These are phyloP conservation scores for Adineta ricciae DNA, from an alignment of 2,888 invertebrate genomes.

Conservation along the genomic window DNA sequence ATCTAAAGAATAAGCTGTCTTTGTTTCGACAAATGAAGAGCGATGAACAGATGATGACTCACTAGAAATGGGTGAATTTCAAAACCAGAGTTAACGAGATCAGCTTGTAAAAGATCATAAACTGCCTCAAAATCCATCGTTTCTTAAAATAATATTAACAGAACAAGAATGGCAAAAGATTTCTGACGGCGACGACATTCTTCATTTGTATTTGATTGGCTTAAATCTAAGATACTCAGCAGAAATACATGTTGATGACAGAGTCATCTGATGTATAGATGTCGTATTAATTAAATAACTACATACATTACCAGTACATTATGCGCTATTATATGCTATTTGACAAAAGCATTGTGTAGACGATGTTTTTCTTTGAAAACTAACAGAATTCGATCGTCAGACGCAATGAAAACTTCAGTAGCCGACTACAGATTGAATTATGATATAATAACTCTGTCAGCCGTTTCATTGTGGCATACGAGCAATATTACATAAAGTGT, in stretches of 20 bases:
- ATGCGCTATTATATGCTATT: too few relatives aligned
- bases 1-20: not conserved
- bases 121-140: not conserved
- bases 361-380: too few relatives aligned
- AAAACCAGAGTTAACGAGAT: conserved; percentile 9
- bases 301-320: too few relatives aligned
- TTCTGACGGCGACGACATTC: not conserved
- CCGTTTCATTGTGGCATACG: too few relatives aligned
- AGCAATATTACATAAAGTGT: too few relatives aligned
- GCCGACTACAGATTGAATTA: too few relatives aligned
- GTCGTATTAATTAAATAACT: not conserved
- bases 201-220: not conserved
- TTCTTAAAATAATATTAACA: not conserved
- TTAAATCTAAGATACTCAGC: not conserved
- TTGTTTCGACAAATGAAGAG: not conserved
- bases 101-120: not conserved
- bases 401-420: too few relatives aligned
- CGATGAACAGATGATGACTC: not conserved
- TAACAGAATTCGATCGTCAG: too few relatives aligned
- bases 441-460: too few relatives aligned
- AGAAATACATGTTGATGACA: not conserved
- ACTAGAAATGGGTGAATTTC: conserved; percentile 31
- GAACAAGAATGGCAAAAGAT: too few relatives aligned
- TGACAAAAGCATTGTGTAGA: too few relatives aligned
- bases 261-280: not conserved